Base-by-base conservation (phyloP, 2,113 vertebrate genomes). In the Rhombomys opimus region DNA sequence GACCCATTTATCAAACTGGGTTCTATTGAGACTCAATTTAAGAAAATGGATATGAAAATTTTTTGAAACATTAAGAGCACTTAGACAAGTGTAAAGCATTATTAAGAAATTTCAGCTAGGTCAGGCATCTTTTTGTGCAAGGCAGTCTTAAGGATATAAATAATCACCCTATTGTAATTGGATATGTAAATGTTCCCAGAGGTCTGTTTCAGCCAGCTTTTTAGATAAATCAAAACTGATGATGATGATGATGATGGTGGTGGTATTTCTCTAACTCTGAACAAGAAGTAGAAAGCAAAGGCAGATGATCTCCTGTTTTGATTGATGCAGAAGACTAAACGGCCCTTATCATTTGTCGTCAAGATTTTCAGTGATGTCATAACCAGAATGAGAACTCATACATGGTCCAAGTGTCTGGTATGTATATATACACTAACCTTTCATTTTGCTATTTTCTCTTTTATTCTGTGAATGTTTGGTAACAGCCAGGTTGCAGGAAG, bases 151-250 rank as follows among this genome's bases (percentile, higher is more conserved):
- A 90, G 25, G 32, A 65, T 75, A 89, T 95, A 89, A 97, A 95
- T 95, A 96, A 95, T 97, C 92, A 95, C 68, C 63, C 67, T 59
- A 30, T 82, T 85, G 92, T 98, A 97, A 97, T 89, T 97, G 95
- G 86, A 95, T 95, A 91, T 95, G 90, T 94, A 97, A 97, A 97
- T 95, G 81, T 7, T 89, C 95, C 95, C 96, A 65, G 81, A 89
- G 95, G 95, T 61, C 96, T 93, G 38, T 70, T 92, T 94, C 94
- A 82, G 89, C 30, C 68, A 67, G 90, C 92, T 85, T 80, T 95
- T 96, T 61, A 72, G 87, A 96, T 98, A 95, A 96, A 95, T 98
- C 96, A 89, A 63, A 97, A 89, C 38, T 67, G 93, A 94, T 94
- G 93, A 86, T 92, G 96, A 92, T 93, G 91, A 35, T 95, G 91